Percentiles rank a stretch among this genome's conserved stretches.
Evolutionary conservation across 1,140 invertebrate genomes (phyloP).

Genomic region (Bradynema listronoti): DNA sequence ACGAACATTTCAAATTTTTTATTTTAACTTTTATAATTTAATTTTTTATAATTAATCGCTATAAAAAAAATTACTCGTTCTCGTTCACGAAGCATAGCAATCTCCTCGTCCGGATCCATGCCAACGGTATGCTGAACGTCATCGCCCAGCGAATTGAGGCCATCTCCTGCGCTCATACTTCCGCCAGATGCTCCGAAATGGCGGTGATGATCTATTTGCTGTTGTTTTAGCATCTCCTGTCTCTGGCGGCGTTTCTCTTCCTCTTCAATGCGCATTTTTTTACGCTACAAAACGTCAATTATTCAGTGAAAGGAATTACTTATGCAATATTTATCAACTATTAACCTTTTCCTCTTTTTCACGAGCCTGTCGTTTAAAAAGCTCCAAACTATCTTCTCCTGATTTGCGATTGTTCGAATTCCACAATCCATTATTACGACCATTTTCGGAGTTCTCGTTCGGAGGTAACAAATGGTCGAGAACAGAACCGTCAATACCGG

Average conservation of each 20-base stretch:
- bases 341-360: slow-evolving; percentile 41
- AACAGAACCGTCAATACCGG: slow-evolving; percentile 32
- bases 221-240: slow-evolving; percentile 15
- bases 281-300: not conserved
- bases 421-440: no score
- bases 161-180: slow-evolving; percentile 9
- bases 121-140: no score
- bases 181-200: not conserved
- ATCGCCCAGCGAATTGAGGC: slow-evolving; percentile 1
- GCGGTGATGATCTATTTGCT: slow-evolving; percentile 3
- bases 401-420: not conserved
- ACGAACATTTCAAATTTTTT: not conserved
- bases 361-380: slow-evolving; percentile 25
- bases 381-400: slow-evolving; percentile 23
- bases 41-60: not conserved
- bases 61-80: slow-evolving; percentile 30
- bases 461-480: slow-evolving; percentile 35
- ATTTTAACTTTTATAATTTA: no score
- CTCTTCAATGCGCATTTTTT: slow-evolving; percentile 26
- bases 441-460: no score
- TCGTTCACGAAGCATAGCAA: slow-evolving; percentile 16
- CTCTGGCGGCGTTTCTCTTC: slow-evolving; percentile 24
- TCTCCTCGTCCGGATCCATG: slow-evolving; percentile 14
- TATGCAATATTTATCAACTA: no score
- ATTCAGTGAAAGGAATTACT: not conserved